Evolutionary conservation across 1,140 invertebrate genomes (phyloP).

Genomic region (Monomorium pharaonis): DNA sequence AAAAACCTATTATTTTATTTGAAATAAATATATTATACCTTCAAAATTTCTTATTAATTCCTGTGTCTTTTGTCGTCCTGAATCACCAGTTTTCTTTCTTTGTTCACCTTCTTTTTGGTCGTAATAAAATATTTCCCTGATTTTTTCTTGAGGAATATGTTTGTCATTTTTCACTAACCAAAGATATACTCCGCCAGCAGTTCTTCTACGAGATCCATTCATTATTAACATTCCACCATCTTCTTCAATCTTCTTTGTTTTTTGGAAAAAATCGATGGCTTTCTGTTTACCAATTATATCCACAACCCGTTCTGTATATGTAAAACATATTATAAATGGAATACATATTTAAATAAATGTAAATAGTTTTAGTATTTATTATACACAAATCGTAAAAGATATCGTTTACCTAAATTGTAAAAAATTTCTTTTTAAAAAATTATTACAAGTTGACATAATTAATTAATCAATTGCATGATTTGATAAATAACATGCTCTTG

Average conservation of each 20-base stretch:
- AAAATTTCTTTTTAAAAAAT: no score
- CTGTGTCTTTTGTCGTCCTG: slow-evolving; percentile 87
- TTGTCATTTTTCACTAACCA: slow-evolving; percentile 92
- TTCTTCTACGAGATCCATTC: slow-evolving; percentile 92
- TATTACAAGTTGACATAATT: no score
- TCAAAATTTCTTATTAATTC: slow-evolving; percentile 88
- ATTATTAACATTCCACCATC: slow-evolving; percentile 93
- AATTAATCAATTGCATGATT: no score
- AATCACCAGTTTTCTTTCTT: slow-evolving; percentile 84
- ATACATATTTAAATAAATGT: neutral
- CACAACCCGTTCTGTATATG: slow-evolving; percentile 88
- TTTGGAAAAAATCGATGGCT: slow-evolving; percentile 90
- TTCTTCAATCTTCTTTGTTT: slow-evolving; percentile 92
- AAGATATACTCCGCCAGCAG: slow-evolving; percentile 93
- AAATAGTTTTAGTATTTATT: no score
- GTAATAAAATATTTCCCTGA: slow-evolving; percentile 90
- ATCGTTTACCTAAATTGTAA: no score
- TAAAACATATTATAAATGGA: neutral
- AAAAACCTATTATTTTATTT: neutral
- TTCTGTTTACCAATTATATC: slow-evolving; percentile 90
- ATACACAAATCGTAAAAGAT: no score
- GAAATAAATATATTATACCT: slow-evolving; percentile 78
- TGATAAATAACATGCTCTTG: no score
- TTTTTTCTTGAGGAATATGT: slow-evolving; percentile 88
- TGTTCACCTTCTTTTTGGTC: slow-evolving; percentile 87